Base-by-base conservation (phyloP, 2,113 vertebrate species). In the Sylvia atricapilla region DNA sequence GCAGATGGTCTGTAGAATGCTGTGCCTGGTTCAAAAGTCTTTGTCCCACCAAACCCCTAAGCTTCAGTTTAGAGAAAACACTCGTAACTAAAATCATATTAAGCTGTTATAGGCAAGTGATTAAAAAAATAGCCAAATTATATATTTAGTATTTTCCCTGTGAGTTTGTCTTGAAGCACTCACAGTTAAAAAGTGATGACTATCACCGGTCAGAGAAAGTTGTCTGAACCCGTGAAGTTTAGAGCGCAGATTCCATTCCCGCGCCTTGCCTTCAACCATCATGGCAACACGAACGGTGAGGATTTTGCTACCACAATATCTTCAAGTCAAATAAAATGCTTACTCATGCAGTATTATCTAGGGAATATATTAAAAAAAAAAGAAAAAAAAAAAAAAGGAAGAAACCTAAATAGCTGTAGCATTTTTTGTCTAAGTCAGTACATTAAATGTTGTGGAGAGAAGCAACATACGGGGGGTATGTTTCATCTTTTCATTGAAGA, bases 401-500 rank as follows among this genome's bases (percentile, higher is more conserved):
- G 8, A 41, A 60, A n/a, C n/a, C n/a, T n/a, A n/a, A n/a, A n/a
- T n/a, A n/a, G n/a, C n/a, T n/a, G n/a, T n/a, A n/a, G n/a, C n/a
- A n/a, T n/a, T n/a, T n/a, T n/a, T n/a, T n/a, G n/a, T n/a, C n/a
- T n/a, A 83, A 7, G 53, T 56, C 35, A 31, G 33, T 72, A 44
- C 68, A 39, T 60, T 81, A 72, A 81, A 64, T 1, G 11, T 64
- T 33, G 56, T 4, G 69, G 56, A 78, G 30, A 68, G n/a, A 87
- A 78, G 60, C n/a, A 88, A 55, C 44, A 46, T 39, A 17, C 24
- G 4, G 82, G 82, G 59, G 27, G 4, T 27, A 33, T 2, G 30
- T 69, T 89, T 94, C 59, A 64, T 58, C 79, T 95, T 90, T 81
- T 43, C 68, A 60, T 21, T 70, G 86, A 84, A 92, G 88, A 74